These are phyloP conservation scores for Tillus elongatus DNA, from an alignment of 2,888 invertebrate species.

Conservation along the genomic window DNA sequence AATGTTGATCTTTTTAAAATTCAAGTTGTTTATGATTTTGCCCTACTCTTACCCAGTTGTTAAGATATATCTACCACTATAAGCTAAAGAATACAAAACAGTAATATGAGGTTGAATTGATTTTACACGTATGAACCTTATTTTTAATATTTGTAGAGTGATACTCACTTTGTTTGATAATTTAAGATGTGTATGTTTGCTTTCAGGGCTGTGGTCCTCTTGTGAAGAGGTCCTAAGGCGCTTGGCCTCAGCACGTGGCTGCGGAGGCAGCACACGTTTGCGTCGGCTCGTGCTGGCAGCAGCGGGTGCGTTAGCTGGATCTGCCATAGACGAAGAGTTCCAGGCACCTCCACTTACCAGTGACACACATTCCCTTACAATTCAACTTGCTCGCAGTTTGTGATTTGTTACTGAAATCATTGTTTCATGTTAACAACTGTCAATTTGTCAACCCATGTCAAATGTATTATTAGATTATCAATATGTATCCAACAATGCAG, in stretches of 20 bases:
- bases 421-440: constrained; percentile 11
- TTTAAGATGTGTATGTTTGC: no score
- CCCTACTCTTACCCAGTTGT: no score
- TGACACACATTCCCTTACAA: constrained; percentile 43
- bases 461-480: neutral
- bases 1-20: no score
- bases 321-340: constrained; percentile 85
- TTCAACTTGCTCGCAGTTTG: constrained; percentile 31
- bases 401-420: constrained; percentile 32
- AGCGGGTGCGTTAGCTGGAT: constrained; percentile 71
- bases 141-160: no score
- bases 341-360: constrained; percentile 54
- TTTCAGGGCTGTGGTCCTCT: no score
- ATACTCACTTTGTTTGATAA: no score
- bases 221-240: constrained; percentile 48
- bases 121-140: no score
- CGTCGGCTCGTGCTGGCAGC: constrained; percentile 48
- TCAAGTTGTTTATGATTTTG: no score
- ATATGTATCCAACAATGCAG: no score
- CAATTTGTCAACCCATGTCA: constrained; percentile 11
- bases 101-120: no score
- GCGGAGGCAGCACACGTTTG: constrained; percentile 47
- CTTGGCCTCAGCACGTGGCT: constrained; percentile 51
- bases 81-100: no score
- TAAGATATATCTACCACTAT: no score